Evolutionary conservation across 2,113 vertebrate species (phyloP).

Genomic region (Notothenia rossii): DNA sequence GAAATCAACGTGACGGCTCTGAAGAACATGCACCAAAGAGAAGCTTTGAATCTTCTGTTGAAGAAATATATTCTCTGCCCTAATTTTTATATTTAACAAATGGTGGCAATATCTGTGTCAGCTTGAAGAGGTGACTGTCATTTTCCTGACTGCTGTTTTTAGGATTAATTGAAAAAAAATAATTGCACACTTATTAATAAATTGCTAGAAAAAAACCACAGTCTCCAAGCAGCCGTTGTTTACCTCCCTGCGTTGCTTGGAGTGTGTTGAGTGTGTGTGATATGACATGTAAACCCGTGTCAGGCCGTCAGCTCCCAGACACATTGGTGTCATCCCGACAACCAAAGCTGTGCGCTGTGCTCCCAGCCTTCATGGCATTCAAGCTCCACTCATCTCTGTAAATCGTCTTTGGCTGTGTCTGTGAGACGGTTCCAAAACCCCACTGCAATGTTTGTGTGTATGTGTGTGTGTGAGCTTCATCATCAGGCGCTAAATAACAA

Average conservation of each 20-base stretch:
- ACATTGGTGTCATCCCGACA: slow-evolving; percentile 75
- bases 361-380: slow-evolving; percentile 57
- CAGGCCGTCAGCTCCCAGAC: slow-evolving; percentile 73
- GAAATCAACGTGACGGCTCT: slow-evolving; percentile 73
- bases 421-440: slow-evolving; percentile 60
- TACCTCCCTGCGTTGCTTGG: slow-evolving; percentile 46
- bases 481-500: slow-evolving; percentile 71
- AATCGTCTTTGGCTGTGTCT: slow-evolving; percentile 70
- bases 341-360: slow-evolving; percentile 56
- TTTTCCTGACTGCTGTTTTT: slow-evolving; percentile 23
- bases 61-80: slow-evolving; percentile 17
- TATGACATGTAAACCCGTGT: slow-evolving; percentile 71
- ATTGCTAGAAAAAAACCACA: slow-evolving; percentile 5
- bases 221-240: slow-evolving; percentile 59
- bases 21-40: slow-evolving; percentile 47
- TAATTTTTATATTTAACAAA: slow-evolving; percentile 4
- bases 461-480: slow-evolving; percentile 31
- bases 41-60: slow-evolving; percentile 40
- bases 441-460: slow-evolving; percentile 23
- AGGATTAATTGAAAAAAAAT: slow-evolving; percentile 48
- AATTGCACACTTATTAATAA: slow-evolving; percentile 29
- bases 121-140: slow-evolving; percentile 12
- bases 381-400: slow-evolving; percentile 66
- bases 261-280: slow-evolving; percentile 52
- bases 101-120: not conserved